Evolutionary conservation across 2,888 invertebrate genomes (phyloP).

Genomic region (Coenonympha glycerion): DNA sequence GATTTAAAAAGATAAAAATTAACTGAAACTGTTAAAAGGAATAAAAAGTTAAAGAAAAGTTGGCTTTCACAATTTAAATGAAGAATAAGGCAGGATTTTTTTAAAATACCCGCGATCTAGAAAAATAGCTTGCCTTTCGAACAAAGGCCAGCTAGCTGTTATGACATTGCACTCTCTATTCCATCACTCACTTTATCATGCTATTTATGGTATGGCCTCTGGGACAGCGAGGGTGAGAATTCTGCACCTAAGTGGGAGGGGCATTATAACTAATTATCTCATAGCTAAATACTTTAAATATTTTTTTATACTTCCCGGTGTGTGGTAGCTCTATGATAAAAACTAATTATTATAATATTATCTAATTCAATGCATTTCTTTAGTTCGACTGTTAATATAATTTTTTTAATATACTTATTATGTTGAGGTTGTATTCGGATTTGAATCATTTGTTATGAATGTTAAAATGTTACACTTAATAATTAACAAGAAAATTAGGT

Average conservation of each 20-base stretch:
- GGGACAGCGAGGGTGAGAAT: background rate
- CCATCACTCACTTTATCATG: no score
- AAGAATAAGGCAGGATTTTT: no score
- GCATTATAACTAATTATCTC: background rate
- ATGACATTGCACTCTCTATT: no score
- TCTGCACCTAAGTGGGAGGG: background rate
- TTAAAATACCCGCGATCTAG: no score
- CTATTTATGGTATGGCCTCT: no score
- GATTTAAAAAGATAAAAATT: no score
- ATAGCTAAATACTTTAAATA: background rate
- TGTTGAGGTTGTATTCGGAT: constrained; percentile 39
- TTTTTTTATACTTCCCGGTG: constrained; percentile 13
- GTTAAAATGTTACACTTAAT: constrained; percentile 3
- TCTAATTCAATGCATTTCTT: constrained; percentile 51
- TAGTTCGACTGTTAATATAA: constrained; percentile 50
- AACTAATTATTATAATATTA: no score
- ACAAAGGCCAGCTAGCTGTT: no score
- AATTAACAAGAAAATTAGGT: background rate
- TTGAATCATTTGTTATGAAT: constrained; percentile 2
- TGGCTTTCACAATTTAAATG: no score
- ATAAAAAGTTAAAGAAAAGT: no score
- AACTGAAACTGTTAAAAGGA: no score
- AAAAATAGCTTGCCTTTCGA: no score
- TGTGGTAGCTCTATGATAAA: constrained; percentile 37
- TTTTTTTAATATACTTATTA: constrained; percentile 21